Evolutionary conservation across 2,888 invertebrate species (phyloP).

Genomic region (Agapostemon virescens): DNA sequence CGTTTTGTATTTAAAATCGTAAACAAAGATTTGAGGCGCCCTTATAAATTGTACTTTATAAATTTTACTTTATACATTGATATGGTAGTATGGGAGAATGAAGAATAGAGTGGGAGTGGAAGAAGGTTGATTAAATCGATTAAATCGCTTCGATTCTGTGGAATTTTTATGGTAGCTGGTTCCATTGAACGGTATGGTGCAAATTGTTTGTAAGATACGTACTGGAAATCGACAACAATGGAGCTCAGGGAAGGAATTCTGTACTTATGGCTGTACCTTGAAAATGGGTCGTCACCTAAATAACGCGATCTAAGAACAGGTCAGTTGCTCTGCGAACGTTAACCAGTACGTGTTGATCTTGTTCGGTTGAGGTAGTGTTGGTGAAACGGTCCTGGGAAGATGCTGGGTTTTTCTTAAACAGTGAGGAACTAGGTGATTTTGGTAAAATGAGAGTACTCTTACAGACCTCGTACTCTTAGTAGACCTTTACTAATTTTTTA

Average conservation of each 20-base stretch:
- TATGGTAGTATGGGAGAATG: too few relatives aligned
- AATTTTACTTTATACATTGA: too few relatives aligned
- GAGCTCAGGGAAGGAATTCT: not conserved
- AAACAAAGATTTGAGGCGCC: too few relatives aligned
- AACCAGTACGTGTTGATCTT: constrained; percentile 6
- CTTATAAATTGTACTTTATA: too few relatives aligned
- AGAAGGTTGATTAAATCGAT: not conserved
- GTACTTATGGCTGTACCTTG: not conserved
- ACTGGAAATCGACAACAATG: not conserved
- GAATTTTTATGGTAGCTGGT: not conserved
- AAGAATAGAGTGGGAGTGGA: not conserved
- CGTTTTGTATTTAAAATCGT: too few relatives aligned
- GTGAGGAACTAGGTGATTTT: not conserved
- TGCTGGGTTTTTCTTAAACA: not conserved
- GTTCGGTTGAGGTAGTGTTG: not conserved
- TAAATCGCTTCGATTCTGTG: not conserved
- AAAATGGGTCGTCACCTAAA: not conserved
- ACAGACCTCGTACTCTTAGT: not conserved
- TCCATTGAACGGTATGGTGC: not conserved
- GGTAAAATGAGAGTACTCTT: not conserved
- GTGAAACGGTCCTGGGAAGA: not conserved
- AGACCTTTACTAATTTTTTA: too few relatives aligned
- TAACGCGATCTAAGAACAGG: not conserved
- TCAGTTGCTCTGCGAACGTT: not conserved
- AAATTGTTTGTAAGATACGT: not conserved